Evolutionary conservation across 2,888 invertebrate genomes (phyloP).

Genomic region (Machimus atricapillus): DNA sequence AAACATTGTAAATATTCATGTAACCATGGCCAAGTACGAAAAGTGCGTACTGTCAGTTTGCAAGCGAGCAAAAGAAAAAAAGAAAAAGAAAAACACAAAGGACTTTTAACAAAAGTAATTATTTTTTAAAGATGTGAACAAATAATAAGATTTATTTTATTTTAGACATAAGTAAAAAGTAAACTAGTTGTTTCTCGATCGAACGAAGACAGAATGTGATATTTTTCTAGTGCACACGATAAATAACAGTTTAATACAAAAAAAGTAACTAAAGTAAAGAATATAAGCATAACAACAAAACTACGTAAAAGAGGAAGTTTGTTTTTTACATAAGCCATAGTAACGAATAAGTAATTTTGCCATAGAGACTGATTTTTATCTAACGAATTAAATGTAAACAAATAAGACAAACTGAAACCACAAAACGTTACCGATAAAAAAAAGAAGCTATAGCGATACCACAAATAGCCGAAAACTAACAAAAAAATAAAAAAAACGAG

Average conservation of each 20-base stretch:
- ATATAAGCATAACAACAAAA: constrained; percentile 32
- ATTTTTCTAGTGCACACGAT: constrained; percentile 58
- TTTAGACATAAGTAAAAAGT: constrained; percentile 36
- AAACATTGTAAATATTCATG: background rate
- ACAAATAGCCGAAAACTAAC: constrained; percentile 46
- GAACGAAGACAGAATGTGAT: constrained; percentile 64
- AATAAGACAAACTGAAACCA: constrained; percentile 39
- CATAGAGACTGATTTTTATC: constrained; percentile 62
- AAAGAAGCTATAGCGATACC: constrained; percentile 42
- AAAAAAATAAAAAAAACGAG: constrained; percentile 45
- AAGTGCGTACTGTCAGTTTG: background rate
- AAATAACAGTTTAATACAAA: constrained; percentile 40
- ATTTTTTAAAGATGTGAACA: constrained; percentile 32
- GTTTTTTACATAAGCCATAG: constrained; percentile 17
- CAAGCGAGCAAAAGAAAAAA: background rate
- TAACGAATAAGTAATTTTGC: constrained; percentile 53
- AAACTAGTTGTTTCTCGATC: constrained; percentile 58
- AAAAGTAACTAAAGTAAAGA: constrained; percentile 24
- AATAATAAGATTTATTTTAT: constrained; percentile 27
- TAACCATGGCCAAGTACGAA: background rate
- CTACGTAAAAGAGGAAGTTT: background rate
- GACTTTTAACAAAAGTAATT: constrained; percentile 27
- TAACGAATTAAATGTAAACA: constrained; percentile 12
- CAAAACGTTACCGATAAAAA: constrained; percentile 38
- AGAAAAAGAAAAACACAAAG: constrained; percentile 12